Evolutionary conservation across 2,113 vertebrate genomes (phyloP), one percentile per base, ranked within the genome.

Genomic region (Phylloscopus trochilus): DNA sequence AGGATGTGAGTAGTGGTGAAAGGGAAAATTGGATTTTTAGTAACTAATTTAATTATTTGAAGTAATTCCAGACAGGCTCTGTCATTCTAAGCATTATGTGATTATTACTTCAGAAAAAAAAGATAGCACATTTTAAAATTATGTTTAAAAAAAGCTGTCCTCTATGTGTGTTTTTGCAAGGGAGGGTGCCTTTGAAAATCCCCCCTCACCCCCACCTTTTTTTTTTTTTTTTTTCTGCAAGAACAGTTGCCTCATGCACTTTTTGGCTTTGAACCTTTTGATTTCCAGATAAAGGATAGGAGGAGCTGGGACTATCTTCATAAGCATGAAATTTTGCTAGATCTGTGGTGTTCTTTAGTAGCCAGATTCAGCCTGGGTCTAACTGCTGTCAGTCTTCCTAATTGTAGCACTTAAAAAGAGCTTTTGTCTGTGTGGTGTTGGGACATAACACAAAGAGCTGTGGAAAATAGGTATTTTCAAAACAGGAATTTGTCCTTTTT

Each of bases 171-270:
- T 39, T 56, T 74, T 47, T 41, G 9, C 9, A 12, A 55, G 6
- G 7, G 4, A 7, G 1, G 5, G 1, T 59, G 17, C 44, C 35
- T 76, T 78, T 91, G 41, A 63, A 86, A 91, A 33, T 47, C 19
- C n/a, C 13, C 7, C 11, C 4, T 6, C 11, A 4, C 3, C 3
- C 6, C 9, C 5, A 5, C 2, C 3, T 11, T 2, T 5, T 30
- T 23, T 13, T 80, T 73, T 79, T 53, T 31, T 58, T 31, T 30
- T 49, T 73, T 26, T 4, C 18, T 62, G 31, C n/a, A 62, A 23
- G 18, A 56, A 33, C 23, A 28, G 0, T 53, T 73, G 13, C 41
- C 51, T 84, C 49, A 20, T 55, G 17, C 4, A 19, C 51, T 76
- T 72, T 55, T 60, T 30, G 6, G 5, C 15, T 87, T 77, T 77